These are phyloP conservation scores for Panurus biarmicus DNA, from an alignment of 2,113 vertebrate species.

Conservation along the genomic window DNA sequence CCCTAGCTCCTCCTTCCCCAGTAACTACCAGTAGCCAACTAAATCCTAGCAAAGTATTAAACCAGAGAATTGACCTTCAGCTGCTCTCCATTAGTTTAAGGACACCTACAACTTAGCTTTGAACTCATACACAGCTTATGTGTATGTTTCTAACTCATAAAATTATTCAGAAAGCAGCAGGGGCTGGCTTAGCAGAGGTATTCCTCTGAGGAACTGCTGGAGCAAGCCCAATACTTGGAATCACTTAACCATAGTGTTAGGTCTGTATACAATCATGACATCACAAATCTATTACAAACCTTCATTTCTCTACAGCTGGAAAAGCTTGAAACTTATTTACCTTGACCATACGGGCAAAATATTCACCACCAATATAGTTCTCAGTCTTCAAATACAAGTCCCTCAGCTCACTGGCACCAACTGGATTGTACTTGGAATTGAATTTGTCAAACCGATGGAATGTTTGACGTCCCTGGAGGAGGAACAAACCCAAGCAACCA, in stretches of 20 bases:
- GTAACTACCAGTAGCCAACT: neutral
- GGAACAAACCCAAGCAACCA: neutral
- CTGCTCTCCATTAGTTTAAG: neutral
- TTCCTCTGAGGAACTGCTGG: neutral
- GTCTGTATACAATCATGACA: neutral
- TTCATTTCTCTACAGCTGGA: neutral
- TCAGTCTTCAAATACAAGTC: conserved; percentile 96
- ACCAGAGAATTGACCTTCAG: neutral
- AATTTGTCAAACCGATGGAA: conserved; percentile 99
- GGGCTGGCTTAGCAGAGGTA: neutral
- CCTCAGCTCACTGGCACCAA: conserved; percentile 93
- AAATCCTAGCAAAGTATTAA: neutral
- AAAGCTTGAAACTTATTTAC: conserved; percentile 57
- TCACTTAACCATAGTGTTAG: neutral
- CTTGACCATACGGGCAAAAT: conserved; percentile 97
- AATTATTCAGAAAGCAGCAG: neutral
- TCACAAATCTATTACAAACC: neutral
- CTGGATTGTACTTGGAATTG: conserved; percentile 98
- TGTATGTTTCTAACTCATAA: neutral
- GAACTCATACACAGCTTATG: neutral
- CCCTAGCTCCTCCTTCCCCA: neutral
- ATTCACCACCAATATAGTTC: conserved; percentile 92
- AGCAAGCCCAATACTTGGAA: neutral
- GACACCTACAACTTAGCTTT: neutral
- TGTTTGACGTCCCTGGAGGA: conserved; percentile 87